phyloP scores from a whole-genome alignment of 2,888 invertebrate species.

The Smittia sp. region DNA sequence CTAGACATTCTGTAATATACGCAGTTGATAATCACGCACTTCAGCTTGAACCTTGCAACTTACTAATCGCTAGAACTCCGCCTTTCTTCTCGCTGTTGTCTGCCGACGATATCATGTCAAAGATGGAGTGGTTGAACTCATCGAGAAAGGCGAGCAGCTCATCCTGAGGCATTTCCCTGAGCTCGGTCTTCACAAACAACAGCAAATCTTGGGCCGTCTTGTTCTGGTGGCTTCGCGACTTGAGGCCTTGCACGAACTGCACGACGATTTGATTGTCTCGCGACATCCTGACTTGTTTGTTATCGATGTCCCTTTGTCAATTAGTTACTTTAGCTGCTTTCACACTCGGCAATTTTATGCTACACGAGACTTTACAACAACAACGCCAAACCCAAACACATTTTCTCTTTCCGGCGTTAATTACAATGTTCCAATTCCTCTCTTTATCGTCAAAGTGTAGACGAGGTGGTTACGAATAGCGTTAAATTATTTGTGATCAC shows the following conservation, averaged over 20 bases:
- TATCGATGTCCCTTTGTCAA: too few relatives aligned
- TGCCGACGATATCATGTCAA: slow-evolving; percentile 91
- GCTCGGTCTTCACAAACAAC: slow-evolving; percentile 85
- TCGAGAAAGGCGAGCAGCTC: slow-evolving; percentile 89
- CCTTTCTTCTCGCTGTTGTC: slow-evolving; percentile 95
- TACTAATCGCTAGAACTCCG: slow-evolving; percentile 89
- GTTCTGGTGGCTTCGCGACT: slow-evolving; percentile 80
- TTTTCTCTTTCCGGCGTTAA: too few relatives aligned
- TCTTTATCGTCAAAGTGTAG: too few relatives aligned
- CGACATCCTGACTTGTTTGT: slow-evolving; percentile 18
- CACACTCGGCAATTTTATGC: background rate
- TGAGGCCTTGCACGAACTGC: slow-evolving; percentile 60
- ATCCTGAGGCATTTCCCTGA: slow-evolving; percentile 85
- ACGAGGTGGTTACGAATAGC: too few relatives aligned
- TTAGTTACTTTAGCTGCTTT: too few relatives aligned
- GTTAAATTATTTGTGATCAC: too few relatives aligned
- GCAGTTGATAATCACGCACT: too few relatives aligned
- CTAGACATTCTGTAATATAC: slow-evolving; percentile 73
- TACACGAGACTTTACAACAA: background rate
- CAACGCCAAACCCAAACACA: too few relatives aligned
- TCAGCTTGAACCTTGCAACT: slow-evolving; percentile 46
- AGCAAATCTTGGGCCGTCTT: slow-evolving; percentile 87
- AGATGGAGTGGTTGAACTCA: slow-evolving; percentile 92
- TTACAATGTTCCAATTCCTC: too few relatives aligned
- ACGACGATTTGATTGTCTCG: slow-evolving; percentile 22